A percentile compares a stretch with the other conserved stretches of the same genome.
phyloP scores from a whole-genome alignment of 2,797 vertebrate genomes.

The Momotus momota region DNA sequence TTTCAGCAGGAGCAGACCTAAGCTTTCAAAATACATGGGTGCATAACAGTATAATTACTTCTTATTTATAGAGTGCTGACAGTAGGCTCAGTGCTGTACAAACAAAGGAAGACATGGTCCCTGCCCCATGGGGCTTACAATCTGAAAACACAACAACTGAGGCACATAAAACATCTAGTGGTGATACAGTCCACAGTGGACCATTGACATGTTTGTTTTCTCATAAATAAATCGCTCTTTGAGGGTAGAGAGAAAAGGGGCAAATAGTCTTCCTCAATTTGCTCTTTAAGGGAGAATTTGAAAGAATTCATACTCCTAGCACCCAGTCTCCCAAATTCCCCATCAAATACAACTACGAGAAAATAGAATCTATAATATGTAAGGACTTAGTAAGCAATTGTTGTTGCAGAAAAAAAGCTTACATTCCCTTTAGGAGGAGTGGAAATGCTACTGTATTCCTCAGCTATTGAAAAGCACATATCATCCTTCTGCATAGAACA shows the following conservation, averaged over 20 bases:
- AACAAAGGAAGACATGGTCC: conserved; percentile 69
- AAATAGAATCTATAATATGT: not conserved
- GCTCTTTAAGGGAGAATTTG: not conserved
- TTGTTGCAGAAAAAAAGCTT: not conserved
- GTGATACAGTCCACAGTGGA: conserved; percentile 49
- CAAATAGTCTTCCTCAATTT: not conserved
- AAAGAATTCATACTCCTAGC: not conserved
- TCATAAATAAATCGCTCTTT: conserved; percentile 23
- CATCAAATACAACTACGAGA: not conserved
- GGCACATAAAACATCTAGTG: conserved; percentile 64
- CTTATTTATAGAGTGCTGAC: conserved; percentile 72
- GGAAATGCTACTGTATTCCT: not conserved
- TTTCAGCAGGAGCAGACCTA: conserved; percentile 36
- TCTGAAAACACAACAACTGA: conserved; percentile 67
- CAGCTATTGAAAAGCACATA: not conserved
- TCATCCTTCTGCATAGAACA: not conserved
- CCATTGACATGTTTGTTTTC: conserved; percentile 49
- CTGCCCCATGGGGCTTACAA: conserved; percentile 59
- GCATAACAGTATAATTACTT: conserved; percentile 45
- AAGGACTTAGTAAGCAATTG: not conserved
- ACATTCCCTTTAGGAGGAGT: not conserved
- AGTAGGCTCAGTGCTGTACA: conserved; percentile 57
- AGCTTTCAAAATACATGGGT: conserved; percentile 55
- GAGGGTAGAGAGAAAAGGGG: not conserved
- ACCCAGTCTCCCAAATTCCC: not conserved